Evolutionary conservation across 1,140 invertebrate genomes (phyloP).

Genomic region (Procambarus virginalis): DNA sequence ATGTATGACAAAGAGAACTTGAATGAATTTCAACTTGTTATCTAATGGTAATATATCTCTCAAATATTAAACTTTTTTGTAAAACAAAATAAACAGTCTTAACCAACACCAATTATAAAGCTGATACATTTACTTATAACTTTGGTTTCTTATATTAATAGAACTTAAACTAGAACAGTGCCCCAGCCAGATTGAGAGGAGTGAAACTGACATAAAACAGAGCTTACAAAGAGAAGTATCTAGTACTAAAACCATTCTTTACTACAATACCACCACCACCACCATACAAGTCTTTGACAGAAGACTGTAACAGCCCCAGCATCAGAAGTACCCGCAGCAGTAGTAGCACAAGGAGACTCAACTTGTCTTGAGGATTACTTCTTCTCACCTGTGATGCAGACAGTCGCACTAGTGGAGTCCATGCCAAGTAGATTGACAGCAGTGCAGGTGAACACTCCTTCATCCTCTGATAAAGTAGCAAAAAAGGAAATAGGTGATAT

Average conservation of each 20-base stretch:
- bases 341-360: constrained; percentile 50
- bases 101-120: neutral
- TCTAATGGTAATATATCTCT: neutral
- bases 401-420: constrained; percentile 63
- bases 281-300: constrained; percentile 50
- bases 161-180: neutral
- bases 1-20: neutral
- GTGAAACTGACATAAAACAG: neutral
- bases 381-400: constrained; percentile 71
- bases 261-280: constrained; percentile 49
- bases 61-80: neutral
- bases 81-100: neutral
- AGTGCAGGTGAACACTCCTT: constrained; percentile 93
- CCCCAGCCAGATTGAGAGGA: neutral
- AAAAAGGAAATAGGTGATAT: no score
- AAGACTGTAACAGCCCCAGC: constrained; percentile 46
- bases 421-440: constrained; percentile 89
- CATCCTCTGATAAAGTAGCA: constrained; percentile 83
- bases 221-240: constrained; percentile 7
- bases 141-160: neutral
- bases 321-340: constrained; percentile 2
- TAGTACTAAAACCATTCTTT: neutral
- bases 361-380: constrained; percentile 49
- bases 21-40: neutral
- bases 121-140: neutral